Evolutionary conservation across 2,797 vertebrate species (phyloP).

Genomic region (Chiloscyllium punctatum): DNA sequence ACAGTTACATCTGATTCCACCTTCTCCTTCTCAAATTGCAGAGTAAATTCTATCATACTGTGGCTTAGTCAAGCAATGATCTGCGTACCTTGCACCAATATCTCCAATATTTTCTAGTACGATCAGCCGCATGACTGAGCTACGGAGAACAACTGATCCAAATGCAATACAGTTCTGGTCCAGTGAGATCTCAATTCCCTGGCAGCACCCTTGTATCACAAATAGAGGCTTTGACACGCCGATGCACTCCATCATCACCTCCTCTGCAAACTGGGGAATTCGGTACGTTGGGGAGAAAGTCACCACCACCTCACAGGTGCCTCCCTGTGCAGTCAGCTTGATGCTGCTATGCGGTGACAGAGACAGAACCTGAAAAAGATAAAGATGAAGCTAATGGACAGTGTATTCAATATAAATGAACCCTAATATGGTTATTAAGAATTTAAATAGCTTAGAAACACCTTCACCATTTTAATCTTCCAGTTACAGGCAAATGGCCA

Average conservation of each 20-base stretch:
- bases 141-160: conserved; percentile 65
- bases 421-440: background rate
- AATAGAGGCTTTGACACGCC: conserved; percentile 66
- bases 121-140: conserved; percentile 57
- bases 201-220: conserved; percentile 70
- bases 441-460: background rate
- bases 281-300: conserved; percentile 63
- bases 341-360: conserved; percentile 58
- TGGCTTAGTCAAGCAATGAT: background rate
- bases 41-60: too few species aligned
- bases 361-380: conserved; percentile 60
- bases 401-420: background rate
- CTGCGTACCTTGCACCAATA: conserved; percentile 63
- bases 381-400: background rate
- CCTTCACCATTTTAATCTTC: background rate
- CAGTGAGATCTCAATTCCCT: conserved; percentile 65
- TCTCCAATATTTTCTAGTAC: conserved; percentile 71
- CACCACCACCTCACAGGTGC: conserved; percentile 60
- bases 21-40: too few species aligned
- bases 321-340: conserved; percentile 60
- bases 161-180: conserved; percentile 72
- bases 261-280: conserved; percentile 59
- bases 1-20: too few species aligned
- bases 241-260: conserved; percentile 64
- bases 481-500: background rate